phyloP scores from a whole-genome alignment of 2,113 vertebrate species.

The Cricetomys ansorgei region DNA sequence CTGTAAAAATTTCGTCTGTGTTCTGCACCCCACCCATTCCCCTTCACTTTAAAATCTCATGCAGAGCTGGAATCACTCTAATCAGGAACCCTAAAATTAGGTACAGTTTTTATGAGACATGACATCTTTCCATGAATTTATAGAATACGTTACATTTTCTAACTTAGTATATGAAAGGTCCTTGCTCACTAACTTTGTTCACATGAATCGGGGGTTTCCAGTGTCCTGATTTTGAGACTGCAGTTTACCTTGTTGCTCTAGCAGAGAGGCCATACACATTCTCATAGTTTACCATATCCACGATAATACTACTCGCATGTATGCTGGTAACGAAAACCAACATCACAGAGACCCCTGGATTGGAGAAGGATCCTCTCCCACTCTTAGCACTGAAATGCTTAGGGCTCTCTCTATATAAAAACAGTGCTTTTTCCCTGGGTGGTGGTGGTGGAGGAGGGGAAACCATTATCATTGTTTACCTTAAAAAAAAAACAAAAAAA shows the following conservation, averaged over 20 bases:
- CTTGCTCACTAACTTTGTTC: slow-evolving; percentile 21
- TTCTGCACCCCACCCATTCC: slow-evolving; percentile 59
- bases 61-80: slow-evolving; percentile 42
- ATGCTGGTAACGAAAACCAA: background rate
- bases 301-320: background rate
- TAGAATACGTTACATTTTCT: slow-evolving; percentile 24
- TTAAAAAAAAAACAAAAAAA: background rate
- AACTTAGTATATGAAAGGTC: slow-evolving; percentile 16
- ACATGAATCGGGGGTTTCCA: background rate
- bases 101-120: slow-evolving; percentile 53
- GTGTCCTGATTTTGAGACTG: background rate
- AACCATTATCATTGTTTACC: slow-evolving; percentile 7
- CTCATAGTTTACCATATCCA: background rate
- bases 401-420: background rate
- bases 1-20: slow-evolving; percentile 70
- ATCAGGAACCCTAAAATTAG: slow-evolving; percentile 69
- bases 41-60: slow-evolving; percentile 47
- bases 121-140: slow-evolving; percentile 56
- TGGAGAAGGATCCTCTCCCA: background rate
- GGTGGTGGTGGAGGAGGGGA: no score
- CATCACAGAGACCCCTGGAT: background rate
- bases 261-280: no score
- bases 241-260: background rate
- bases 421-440: background rate
- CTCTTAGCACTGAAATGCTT: background rate